Evolutionary conservation across 2,888 invertebrate genomes (phyloP).

Genomic region (Schizaphis graminum): DNA sequence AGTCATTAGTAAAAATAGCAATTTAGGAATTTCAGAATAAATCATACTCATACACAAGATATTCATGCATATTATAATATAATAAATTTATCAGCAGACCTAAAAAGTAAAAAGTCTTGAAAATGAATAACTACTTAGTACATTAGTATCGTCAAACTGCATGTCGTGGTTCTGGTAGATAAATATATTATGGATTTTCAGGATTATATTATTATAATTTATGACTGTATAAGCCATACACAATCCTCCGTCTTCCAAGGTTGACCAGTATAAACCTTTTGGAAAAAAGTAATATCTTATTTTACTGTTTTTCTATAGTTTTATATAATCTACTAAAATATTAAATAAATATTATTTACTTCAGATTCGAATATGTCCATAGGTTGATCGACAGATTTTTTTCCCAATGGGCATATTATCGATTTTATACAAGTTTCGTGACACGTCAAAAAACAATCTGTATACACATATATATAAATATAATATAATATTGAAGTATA

Average conservation of each 20-base stretch:
- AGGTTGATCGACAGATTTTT: not conserved
- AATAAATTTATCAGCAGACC: not conserved
- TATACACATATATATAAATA: not conserved
- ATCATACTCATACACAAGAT: not conserved
- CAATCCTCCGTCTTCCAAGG: not conserved
- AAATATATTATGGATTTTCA: not conserved
- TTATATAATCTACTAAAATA: not conserved
- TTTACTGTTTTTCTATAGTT: not conserved
- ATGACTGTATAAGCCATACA: not conserved
- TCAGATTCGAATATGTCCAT: constrained; percentile 24
- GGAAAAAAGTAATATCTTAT: not conserved
- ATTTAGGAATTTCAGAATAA: not conserved
- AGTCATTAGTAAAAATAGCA: not conserved
- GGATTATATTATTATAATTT: not conserved
- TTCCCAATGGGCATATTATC: not conserved
- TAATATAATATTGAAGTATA: not conserved
- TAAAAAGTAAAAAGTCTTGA: not conserved
- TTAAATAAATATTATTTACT: not conserved
- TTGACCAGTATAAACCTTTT: not conserved
- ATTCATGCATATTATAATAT: not conserved
- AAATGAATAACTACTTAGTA: not conserved
- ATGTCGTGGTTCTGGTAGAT: no score
- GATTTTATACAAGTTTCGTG: constrained; percentile 19
- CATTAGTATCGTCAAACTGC: not conserved
- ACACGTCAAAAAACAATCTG: constrained; percentile 42